These are phyloP conservation scores for Lucilia cuprina DNA, from an alignment of 1,140 invertebrate species.

Conservation along the genomic window DNA sequence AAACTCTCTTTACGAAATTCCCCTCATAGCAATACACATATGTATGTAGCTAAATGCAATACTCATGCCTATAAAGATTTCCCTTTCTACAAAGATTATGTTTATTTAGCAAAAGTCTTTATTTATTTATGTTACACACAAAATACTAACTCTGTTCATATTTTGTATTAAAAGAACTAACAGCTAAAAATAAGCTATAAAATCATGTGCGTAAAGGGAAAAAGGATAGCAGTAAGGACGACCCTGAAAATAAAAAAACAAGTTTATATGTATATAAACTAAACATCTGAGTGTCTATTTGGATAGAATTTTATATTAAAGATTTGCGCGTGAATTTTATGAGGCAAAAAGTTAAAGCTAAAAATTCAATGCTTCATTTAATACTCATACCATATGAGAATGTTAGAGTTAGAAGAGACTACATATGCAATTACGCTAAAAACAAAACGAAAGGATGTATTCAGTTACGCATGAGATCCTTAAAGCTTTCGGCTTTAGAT, in stretches of 20 bases:
- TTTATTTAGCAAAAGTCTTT: no score
- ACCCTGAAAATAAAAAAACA: not conserved
- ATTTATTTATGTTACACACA: no score
- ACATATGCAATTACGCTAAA: not conserved
- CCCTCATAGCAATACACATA: no score
- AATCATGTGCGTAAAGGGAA: not conserved
- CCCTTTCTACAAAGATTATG: no score
- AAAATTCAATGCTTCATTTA: not conserved
- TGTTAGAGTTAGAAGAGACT: not conserved
- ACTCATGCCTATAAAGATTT: no score
- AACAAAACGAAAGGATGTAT: not conserved
- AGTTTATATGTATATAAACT: no score
- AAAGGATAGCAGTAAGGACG: not conserved
- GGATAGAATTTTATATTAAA: slow-evolving; percentile 13
- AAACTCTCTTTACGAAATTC: no score
- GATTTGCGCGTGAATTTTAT: slow-evolving; percentile 22
- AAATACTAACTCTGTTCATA: no score
- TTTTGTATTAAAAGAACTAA: not conserved
- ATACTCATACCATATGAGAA: not conserved
- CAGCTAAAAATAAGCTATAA: not conserved
- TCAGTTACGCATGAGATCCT: slow-evolving; percentile 22
- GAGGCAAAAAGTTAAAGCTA: not conserved
- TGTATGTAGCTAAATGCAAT: no score
- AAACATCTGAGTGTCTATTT: not conserved
- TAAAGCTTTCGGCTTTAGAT: slow-evolving; percentile 13